Conservation (phyloP, 2,888 invertebrate species). For the Callyntrura sp. region DNA sequence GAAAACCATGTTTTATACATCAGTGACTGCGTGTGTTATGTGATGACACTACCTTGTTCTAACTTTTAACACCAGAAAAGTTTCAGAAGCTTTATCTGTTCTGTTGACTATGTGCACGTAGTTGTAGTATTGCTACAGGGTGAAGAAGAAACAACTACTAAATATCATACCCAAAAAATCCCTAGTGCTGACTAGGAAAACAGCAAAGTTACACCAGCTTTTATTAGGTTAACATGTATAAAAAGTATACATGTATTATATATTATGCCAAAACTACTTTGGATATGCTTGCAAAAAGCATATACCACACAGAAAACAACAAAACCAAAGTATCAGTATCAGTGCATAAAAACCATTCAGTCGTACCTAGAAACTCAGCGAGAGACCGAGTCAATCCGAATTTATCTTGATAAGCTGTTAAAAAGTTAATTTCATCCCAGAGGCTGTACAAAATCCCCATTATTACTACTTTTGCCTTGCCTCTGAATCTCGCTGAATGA, state of each 20-base stretch:
- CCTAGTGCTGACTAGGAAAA: slow-evolving; percentile 20
- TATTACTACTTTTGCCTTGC: slow-evolving; percentile 56
- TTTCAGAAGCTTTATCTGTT: slow-evolving; percentile 69
- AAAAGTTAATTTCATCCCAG: slow-evolving; percentile 77
- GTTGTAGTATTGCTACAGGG: slow-evolving; percentile 55
- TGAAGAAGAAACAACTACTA: slow-evolving; percentile 62
- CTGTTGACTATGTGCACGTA: slow-evolving; percentile 52
- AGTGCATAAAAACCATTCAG: slow-evolving; percentile 53
- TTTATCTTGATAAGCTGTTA: slow-evolving; percentile 77
- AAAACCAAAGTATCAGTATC: slow-evolving; percentile 45
- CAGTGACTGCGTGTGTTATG: slow-evolving; percentile 61
- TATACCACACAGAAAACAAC: slow-evolving; percentile 22
- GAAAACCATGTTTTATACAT: slow-evolving; percentile 67
- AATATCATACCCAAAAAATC: slow-evolving; percentile 19
- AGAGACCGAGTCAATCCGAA: slow-evolving; percentile 73
- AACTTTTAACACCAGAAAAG: slow-evolving; percentile 73
- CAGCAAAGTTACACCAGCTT: neutral
- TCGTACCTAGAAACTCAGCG: slow-evolving; percentile 56
- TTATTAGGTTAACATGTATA: slow-evolving; percentile 49
- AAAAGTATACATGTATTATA: slow-evolving; percentile 11
- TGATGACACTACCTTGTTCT: slow-evolving; percentile 77
- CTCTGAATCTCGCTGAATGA: slow-evolving; percentile 47
- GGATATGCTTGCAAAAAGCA: neutral
- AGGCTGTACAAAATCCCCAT: slow-evolving; percentile 68
- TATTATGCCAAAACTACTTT: neutral